A percentile compares a stretch with the other conserved stretches of the same genome.
These are phyloP conservation scores for Silurus meridionalis DNA, from an alignment of 2,113 vertebrate genomes.

Conservation along the genomic window DNA sequence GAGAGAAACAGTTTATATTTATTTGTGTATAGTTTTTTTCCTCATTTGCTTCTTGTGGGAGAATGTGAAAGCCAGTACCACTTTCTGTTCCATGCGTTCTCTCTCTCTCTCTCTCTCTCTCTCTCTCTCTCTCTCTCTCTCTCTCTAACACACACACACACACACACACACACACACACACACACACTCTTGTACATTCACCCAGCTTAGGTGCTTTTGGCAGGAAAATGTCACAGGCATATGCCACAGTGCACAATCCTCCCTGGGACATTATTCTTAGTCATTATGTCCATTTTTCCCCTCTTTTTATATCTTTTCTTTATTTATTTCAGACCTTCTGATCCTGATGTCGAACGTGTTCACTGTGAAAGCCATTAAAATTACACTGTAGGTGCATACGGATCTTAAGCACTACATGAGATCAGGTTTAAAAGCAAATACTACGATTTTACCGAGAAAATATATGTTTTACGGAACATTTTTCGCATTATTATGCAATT, in stretches of 20 bases:
- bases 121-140: not conserved
- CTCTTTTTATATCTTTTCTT: no score
- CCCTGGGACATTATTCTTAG: not conserved
- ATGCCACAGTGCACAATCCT: constrained; percentile 11
- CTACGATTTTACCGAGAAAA: not conserved
- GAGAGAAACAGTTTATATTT: not conserved
- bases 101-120: not conserved
- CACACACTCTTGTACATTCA: not conserved
- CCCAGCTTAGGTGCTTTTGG: constrained; percentile 17
- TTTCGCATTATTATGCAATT: not conserved
- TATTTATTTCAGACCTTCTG: not conserved
- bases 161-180: not conserved
- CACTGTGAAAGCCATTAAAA: not conserved
- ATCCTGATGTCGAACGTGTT: not conserved
- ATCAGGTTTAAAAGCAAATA: not conserved
- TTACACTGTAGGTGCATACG: not conserved
- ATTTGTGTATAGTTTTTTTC: not conserved
- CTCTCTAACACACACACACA: not conserved
- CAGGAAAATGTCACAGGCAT: constrained; percentile 37
- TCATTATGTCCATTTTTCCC: constrained; percentile 27
- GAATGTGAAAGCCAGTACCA: not conserved
- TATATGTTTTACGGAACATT: not conserved
- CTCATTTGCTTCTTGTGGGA: not conserved
- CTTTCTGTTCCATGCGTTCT: not conserved
- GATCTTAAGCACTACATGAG: not conserved